Evolutionary conservation across 2,888 invertebrate genomes (phyloP).

Genomic region (Mellilla xanthometata): DNA sequence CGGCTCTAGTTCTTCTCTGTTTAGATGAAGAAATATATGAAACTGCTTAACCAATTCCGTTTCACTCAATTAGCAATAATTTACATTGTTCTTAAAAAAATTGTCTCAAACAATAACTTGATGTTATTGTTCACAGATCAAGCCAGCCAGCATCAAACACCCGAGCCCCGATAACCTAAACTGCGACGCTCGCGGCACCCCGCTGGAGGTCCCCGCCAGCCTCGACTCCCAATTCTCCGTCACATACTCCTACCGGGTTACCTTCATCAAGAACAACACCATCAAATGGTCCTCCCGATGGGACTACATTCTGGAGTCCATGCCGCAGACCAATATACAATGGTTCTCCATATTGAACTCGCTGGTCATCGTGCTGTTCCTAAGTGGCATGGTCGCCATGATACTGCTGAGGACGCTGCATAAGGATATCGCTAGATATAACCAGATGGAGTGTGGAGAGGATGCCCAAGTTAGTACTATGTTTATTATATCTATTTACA

Average conservation of each 20-base stretch:
- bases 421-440: conserved; percentile 99
- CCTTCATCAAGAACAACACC: conserved; percentile 89
- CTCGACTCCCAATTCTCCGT: conserved; percentile 83
- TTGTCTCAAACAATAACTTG: no score
- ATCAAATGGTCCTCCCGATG: conserved; percentile 99
- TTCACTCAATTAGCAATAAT: no score
- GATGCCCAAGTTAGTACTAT: conserved; percentile 91
- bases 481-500: no score
- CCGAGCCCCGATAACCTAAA: conserved; percentile 66
- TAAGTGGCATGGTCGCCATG: conserved; percentile 99
- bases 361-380: conserved; percentile 96
- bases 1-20: no score
- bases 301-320: conserved; percentile 99
- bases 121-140: no score
- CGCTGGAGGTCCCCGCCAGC: conserved; percentile 87
- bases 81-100: no score
- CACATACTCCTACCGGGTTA: conserved; percentile 93
- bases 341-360: conserved; percentile 99
- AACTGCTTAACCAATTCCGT: no score
- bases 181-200: conserved; percentile 76
- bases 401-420: conserved; percentile 97
- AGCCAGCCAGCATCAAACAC: conserved; percentile 83
- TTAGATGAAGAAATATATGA: no score
- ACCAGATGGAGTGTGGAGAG: conserved; percentile 95
- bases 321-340: conserved; percentile 99